Percentiles rank a stretch among this genome's conserved stretches.
Conservation (phyloP, 2,797 vertebrate species). For the Mareca penelope region DNA sequence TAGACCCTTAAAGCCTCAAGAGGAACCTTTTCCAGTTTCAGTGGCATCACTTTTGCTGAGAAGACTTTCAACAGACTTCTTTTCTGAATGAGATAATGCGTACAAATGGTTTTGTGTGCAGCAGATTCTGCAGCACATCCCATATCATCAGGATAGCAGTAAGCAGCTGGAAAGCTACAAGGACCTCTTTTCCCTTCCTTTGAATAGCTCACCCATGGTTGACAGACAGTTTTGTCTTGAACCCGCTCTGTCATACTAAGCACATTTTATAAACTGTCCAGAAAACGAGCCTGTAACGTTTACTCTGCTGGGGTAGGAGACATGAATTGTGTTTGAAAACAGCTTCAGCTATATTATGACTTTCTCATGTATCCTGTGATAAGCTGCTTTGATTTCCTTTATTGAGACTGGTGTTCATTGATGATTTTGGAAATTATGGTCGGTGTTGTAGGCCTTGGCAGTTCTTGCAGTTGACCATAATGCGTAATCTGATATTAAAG, state of each 20-base stretch:
- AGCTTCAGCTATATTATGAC: rapidly evolving
- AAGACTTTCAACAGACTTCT: not conserved
- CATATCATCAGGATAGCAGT: not conserved
- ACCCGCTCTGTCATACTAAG: not conserved
- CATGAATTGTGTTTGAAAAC: not conserved
- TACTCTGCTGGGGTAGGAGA: not conserved
- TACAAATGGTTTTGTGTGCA: not conserved
- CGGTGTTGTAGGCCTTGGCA: not conserved
- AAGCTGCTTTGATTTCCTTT: not conserved
- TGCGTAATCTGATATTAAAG: rapidly evolving
- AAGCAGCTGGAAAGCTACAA: not conserved
- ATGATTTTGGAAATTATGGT: not conserved
- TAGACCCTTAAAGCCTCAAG: not conserved
- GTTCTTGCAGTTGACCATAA: not conserved
- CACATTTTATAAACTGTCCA: not conserved
- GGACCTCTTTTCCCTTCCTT: not conserved
- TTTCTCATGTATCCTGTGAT: not conserved
- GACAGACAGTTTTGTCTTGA: not conserved
- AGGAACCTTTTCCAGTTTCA: not conserved
- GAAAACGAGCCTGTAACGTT: not conserved
- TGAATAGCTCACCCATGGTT: not conserved
- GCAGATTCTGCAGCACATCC: not conserved
- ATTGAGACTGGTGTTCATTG: not conserved
- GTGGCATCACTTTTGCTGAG: not conserved
- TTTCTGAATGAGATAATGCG: not conserved